Percentiles rank a stretch among this genome's conserved stretches.
Evolutionary conservation across 1,140 invertebrate species (phyloP).

Genomic region (Papilio helenus): DNA sequence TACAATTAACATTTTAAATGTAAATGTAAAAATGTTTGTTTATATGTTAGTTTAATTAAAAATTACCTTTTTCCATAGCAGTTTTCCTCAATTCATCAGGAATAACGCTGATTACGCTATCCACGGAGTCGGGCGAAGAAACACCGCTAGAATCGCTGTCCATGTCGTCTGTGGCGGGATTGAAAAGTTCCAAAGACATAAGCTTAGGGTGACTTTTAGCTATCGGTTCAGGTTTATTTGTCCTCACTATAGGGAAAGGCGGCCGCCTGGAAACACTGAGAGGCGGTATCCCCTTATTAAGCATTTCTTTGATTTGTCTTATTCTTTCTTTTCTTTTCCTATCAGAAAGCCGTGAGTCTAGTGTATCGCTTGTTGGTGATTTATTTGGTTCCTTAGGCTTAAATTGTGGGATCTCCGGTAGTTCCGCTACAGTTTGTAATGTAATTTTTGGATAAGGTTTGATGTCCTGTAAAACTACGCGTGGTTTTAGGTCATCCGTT

Average conservation of each 20-base stretch:
- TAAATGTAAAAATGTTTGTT: neutral
- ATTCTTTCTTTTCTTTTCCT: conserved; percentile 84
- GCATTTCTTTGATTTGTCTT: conserved; percentile 87
- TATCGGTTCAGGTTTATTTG: conserved; percentile 80
- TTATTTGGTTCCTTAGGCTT: conserved; percentile 73
- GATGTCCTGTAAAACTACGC: conserved; percentile 77
- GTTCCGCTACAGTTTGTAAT: conserved; percentile 83
- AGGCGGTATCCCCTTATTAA: conserved; percentile 79
- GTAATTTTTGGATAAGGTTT: conserved; percentile 84
- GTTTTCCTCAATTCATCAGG: conserved; percentile 77
- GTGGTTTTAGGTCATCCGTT: conserved; percentile 74
- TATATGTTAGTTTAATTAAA: neutral
- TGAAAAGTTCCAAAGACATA: conserved; percentile 92
- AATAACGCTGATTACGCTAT: conserved; percentile 90
- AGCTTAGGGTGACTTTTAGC: conserved; percentile 86
- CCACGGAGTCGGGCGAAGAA: conserved; percentile 93
- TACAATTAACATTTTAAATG: neutral
- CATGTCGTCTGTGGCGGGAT: conserved; percentile 94
- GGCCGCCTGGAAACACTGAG: conserved; percentile 82
- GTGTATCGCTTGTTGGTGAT: conserved; percentile 65
- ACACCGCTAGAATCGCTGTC: conserved; percentile 94
- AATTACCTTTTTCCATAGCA: conserved; percentile 77
- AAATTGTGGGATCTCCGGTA: conserved; percentile 85
- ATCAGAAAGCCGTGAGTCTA: conserved; percentile 72
- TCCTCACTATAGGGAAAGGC: conserved; percentile 86